Conservation (phyloP, 1,140 invertebrate species). For the Drosophila simulans region DNA sequence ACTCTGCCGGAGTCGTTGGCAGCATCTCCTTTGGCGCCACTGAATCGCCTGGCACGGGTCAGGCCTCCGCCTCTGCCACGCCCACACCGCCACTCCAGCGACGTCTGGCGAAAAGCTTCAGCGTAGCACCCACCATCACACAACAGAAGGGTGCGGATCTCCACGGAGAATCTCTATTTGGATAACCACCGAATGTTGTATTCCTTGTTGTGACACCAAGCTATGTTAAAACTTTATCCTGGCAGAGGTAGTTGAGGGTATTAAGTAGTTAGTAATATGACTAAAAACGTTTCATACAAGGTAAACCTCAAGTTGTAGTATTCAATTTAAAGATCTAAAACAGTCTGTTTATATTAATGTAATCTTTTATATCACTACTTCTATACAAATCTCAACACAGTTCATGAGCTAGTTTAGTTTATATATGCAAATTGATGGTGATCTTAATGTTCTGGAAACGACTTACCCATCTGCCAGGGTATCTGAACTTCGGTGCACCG, state of each 20-base stretch:
- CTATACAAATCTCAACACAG: too few relatives aligned
- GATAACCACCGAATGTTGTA: conserved; percentile 31
- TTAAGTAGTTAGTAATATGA: neutral
- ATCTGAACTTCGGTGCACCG: conserved; percentile 19
- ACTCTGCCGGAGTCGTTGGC: conserved; percentile 75
- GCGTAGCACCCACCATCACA: conserved; percentile 89
- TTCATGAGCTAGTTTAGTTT: too few relatives aligned
- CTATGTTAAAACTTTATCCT: neutral
- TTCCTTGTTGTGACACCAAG: conserved; percentile 24
- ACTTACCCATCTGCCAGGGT: conserved; percentile 33
- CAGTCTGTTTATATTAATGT: too few relatives aligned
- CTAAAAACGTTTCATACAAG: too few relatives aligned
- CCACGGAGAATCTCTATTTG: conserved; percentile 11
- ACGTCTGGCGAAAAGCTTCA: conserved; percentile 94
- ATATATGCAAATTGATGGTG: neutral
- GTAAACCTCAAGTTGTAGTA: too few relatives aligned
- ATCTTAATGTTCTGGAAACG: neutral
- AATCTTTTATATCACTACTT: too few relatives aligned
- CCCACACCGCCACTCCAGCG: conserved; percentile 92
- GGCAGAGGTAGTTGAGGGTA: conserved; percentile 28
- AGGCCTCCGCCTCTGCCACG: conserved; percentile 83
- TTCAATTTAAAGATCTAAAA: too few relatives aligned
- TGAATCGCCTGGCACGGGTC: neutral
- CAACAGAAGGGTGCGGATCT: conserved; percentile 82
- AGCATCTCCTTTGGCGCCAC: conserved; percentile 71